Percentiles rank a stretch among this genome's conserved stretches.
Conservation (phyloP, 2,888 invertebrate genomes). For the Iselma pallidipennis region DNA sequence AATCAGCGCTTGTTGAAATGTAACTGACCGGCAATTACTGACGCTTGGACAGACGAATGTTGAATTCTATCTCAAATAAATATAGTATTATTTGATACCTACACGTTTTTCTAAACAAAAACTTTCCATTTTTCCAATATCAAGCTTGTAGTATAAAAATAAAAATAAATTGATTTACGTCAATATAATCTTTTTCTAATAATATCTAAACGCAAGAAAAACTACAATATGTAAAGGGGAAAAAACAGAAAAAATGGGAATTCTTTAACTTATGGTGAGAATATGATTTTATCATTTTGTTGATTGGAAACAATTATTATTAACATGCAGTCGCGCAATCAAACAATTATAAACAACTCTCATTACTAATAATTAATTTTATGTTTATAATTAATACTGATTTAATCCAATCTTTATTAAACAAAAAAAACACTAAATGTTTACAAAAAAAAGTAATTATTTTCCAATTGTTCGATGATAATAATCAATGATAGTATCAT, state of each 20-base stretch:
- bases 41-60: background rate
- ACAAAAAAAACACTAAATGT: background rate
- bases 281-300: background rate
- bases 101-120: too few relatives aligned
- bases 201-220: too few relatives aligned
- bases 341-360: background rate
- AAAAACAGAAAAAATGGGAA: background rate
- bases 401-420: background rate
- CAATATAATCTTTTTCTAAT: too few relatives aligned
- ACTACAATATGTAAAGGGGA: background rate
- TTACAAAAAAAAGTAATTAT: too few relatives aligned
- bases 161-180: background rate
- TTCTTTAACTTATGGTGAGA: background rate
- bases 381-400: background rate
- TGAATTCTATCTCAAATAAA: background rate
- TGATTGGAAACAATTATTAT: background rate
- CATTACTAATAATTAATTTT: background rate
- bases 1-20: constrained; percentile 13
- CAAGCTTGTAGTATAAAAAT: too few relatives aligned
- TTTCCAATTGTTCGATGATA: too few relatives aligned
- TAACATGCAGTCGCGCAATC: too few relatives aligned
- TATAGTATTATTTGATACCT: too few relatives aligned
- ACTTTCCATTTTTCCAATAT: too few relatives aligned
- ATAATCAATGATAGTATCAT: too few relatives aligned
- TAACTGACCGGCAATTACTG: constrained; percentile 18